These are phyloP conservation scores for Ophiodon elongatus DNA, from an alignment of 2,113 vertebrate genomes.

Conservation along the genomic window DNA sequence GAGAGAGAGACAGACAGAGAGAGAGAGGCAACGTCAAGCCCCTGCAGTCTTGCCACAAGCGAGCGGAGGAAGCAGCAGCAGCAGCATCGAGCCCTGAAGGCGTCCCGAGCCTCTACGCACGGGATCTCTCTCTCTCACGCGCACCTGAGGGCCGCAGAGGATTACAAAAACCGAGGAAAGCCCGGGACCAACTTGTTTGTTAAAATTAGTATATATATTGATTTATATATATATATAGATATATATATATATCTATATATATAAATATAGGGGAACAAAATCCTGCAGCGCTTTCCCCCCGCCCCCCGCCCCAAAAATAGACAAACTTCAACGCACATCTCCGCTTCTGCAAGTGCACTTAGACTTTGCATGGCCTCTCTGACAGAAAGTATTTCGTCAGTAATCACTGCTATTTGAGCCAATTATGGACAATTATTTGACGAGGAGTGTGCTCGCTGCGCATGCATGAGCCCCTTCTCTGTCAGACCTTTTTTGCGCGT, in stretches of 20 bases:
- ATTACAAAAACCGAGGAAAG: slow-evolving; percentile 41
- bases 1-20: neutral
- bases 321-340: slow-evolving; percentile 39
- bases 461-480: neutral
- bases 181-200: slow-evolving; percentile 1
- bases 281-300: slow-evolving; percentile 8
- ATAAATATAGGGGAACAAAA: neutral
- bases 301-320: neutral
- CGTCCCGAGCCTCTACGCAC: slow-evolving; percentile 4
- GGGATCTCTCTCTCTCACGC: slow-evolving; percentile 19
- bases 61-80: slow-evolving; percentile 46
- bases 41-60: slow-evolving; percentile 40
- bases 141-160: slow-evolving; percentile 63
- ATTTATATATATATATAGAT: neutral
- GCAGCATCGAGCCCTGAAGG: slow-evolving; percentile 28
- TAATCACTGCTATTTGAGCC: neutral
- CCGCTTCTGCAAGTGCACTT: slow-evolving; percentile 72
- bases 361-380: slow-evolving; percentile 1
- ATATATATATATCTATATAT: neutral
- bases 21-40: slow-evolving; percentile 55
- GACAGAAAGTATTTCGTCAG: neutral
- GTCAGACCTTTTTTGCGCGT: slow-evolving; percentile 17
- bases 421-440: slow-evolving; percentile 39
- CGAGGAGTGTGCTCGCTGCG: slow-evolving; percentile 27
- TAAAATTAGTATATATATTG: neutral